phyloP scores from a whole-genome alignment of 2,888 invertebrate species.

The Sarcophaga rosellei region DNA sequence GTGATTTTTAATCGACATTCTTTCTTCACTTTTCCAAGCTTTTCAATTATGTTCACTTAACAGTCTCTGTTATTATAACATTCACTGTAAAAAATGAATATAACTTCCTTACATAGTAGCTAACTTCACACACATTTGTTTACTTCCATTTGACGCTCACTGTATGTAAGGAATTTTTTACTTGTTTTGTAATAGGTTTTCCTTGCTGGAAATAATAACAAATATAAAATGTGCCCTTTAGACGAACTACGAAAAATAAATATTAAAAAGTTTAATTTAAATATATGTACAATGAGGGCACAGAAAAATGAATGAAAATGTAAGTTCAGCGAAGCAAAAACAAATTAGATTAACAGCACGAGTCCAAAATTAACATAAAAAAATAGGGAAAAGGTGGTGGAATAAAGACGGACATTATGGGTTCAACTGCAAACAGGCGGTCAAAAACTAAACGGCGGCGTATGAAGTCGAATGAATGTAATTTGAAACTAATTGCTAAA shows the following conservation, averaged over 20 bases:
- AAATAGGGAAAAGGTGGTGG: constrained; percentile 38
- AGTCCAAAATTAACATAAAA: constrained; percentile 39
- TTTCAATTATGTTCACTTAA: too few species aligned
- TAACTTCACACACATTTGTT: too few species aligned
- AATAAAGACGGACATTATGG: neutral
- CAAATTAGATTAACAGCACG: constrained; percentile 37
- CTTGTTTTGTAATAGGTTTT: too few species aligned
- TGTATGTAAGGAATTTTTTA: too few species aligned
- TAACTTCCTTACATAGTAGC: too few species aligned
- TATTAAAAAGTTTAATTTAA: constrained; percentile 8
- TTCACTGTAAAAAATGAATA: too few species aligned
- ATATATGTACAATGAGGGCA: constrained; percentile 19
- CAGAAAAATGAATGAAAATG: constrained; percentile 37
- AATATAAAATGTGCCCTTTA: too few species aligned
- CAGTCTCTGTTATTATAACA: too few species aligned
- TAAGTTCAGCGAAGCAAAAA: constrained; percentile 60
- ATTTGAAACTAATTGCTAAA: constrained; percentile 64
- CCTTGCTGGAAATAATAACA: too few species aligned
- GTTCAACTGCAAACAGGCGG: constrained; percentile 9
- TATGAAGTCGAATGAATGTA: constrained; percentile 38
- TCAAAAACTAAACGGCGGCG: constrained; percentile 29
- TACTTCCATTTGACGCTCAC: too few species aligned
- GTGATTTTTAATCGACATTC: too few species aligned
- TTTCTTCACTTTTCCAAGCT: too few species aligned
- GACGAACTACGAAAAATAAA: neutral